These are phyloP conservation scores for Nixonia krombeini DNA, from an alignment of 1,140 invertebrate species.

Conservation along the genomic window DNA sequence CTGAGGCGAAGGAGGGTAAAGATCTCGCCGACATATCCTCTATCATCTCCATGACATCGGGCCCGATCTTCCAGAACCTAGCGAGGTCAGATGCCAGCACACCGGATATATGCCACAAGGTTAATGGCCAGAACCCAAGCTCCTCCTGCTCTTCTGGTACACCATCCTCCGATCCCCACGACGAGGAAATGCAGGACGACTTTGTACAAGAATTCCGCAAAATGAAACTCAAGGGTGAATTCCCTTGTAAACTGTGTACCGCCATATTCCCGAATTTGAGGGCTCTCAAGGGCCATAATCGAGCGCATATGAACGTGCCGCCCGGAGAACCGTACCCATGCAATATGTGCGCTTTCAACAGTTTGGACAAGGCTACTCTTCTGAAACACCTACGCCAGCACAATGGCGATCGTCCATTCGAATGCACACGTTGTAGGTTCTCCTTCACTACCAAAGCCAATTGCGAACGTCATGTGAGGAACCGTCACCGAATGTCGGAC, in stretches of 20 bases:
- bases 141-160: conserved; percentile 65
- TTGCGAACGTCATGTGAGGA: conserved; percentile 90
- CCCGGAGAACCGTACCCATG: conserved; percentile 86
- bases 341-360: conserved; percentile 92
- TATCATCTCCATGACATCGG: conserved; percentile 82
- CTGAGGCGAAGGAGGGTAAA: conserved; percentile 72
- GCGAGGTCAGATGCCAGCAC: conserved; percentile 62
- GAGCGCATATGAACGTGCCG: conserved; percentile 80
- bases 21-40: conserved; percentile 89
- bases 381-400: conserved; percentile 92
- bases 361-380: conserved; percentile 90
- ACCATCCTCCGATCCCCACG: conserved; percentile 68
- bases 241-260: conserved; percentile 88
- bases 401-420: conserved; percentile 94
- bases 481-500: conserved; percentile 87
- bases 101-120: conserved; percentile 59
- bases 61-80: conserved; percentile 75
- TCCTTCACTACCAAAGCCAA: conserved; percentile 97
- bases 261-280: conserved; percentile 90
- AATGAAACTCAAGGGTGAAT: conserved; percentile 90
- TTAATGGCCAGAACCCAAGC: conserved; percentile 47
- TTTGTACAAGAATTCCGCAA: conserved; percentile 85
- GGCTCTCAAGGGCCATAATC: conserved; percentile 90
- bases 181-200: conserved; percentile 85
- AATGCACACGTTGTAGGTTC: conserved; percentile 93